Evolutionary conservation across 2,888 invertebrate genomes (phyloP), one percentile per base, ranked within the genome.

Genomic region (Ceratothoa steindachneri): DNA sequence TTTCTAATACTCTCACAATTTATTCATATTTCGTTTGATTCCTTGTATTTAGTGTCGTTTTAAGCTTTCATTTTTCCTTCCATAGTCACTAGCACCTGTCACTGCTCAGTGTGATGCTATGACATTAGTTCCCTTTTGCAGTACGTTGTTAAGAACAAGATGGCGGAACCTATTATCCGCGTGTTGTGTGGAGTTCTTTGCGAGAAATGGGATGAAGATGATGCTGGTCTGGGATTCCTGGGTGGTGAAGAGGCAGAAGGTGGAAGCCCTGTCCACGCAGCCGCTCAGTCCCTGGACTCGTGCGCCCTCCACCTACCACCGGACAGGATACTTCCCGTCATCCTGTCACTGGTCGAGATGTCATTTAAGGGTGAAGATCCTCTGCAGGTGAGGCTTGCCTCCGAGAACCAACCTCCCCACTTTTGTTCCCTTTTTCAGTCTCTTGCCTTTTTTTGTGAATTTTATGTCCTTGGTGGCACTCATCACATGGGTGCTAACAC

Each of bases 231-330:
- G 80, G 89, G 89, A 80, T 89, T 89, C 81, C 89, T 89, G 81
- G 85, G 86, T 15, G 88, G 87, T 0, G 89, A 89, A 80, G 83
- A 83, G 4, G 83, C 89, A 76, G 88, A 89, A 7, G 88, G 89
- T 80, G 91, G 91, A 7, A 89, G 90, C 0, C 90, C 91, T 85
- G 90, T 89, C 78, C 88, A 89, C 7, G 87, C 89, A 79, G 91
- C 91, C 7, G 89, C 90, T 0, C 91, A 91, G 85, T 90, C 91
- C 3, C 85, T 93, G 77, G 91, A 92, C 84, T 84, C 89, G 66
- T 85, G 92, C 82, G 91, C 92, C 31, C 84, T 92, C 12, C 88
- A 91, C 84, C 86, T 92, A 52, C 90, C 92, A 3, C 90, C 92
- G 12, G 91, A 91, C 81, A 91, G 90, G 83, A 85, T 92, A 24